A percentile compares a stretch with the other conserved stretches of the same genome.
These are phyloP conservation scores for Phasianus colchicus DNA, from an alignment of 2,113 vertebrate species.

Conservation along the genomic window DNA sequence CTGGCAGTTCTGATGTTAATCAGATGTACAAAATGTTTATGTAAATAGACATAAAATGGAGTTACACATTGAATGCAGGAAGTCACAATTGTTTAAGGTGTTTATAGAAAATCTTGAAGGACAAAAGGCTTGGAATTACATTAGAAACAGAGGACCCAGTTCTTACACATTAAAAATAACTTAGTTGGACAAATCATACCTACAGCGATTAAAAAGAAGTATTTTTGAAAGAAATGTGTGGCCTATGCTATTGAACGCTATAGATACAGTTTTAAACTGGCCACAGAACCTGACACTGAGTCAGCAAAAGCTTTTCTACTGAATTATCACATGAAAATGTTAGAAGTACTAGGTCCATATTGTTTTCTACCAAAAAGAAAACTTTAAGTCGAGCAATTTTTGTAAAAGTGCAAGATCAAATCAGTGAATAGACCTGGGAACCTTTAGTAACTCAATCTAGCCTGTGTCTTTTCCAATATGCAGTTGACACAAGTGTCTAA, in stretches of 20 bases:
- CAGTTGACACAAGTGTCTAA: fast-evolving
- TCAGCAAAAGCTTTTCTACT: not conserved
- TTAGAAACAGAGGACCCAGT: not conserved
- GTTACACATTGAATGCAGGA: not conserved
- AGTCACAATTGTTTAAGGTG: not conserved
- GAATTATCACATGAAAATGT: fast-evolving
- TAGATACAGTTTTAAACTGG: not conserved
- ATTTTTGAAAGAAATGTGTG: not conserved
- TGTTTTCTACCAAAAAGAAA: not conserved
- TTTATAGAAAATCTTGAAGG: not conserved
- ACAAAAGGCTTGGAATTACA: not conserved
- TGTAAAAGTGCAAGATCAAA: not conserved
- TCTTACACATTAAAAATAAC: not conserved
- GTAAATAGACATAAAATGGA: slow-evolving; percentile 5
- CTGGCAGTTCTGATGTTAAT: not conserved
- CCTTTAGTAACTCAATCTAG: not conserved
- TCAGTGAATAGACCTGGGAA: not conserved
- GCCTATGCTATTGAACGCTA: not conserved
- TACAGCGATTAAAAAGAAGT: not conserved
- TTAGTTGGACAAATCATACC: not conserved
- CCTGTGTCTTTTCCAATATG: not conserved
- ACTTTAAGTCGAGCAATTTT: not conserved
- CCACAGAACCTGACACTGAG: not conserved
- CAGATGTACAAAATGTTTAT: not conserved
- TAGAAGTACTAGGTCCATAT: not conserved